A percentile compares a stretch with the other conserved stretches of the same genome.
Evolutionary conservation across 2,113 vertebrate species (phyloP).

Genomic region (Meles meles): DNA sequence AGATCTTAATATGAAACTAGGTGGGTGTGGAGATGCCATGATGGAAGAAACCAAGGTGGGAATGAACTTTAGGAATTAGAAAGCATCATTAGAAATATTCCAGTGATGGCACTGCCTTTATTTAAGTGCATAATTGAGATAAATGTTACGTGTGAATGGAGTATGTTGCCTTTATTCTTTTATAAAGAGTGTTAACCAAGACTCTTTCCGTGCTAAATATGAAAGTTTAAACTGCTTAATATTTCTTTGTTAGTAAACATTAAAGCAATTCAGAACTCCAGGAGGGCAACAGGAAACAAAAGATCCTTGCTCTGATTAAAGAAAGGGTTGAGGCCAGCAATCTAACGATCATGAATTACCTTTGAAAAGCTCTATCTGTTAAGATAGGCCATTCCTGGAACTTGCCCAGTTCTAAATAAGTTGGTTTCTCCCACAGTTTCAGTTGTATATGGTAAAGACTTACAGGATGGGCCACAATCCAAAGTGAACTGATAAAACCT

Average conservation of each 20-base stretch:
- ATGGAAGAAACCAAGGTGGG: not conserved
- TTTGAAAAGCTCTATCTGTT: not conserved
- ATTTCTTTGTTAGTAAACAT: not conserved
- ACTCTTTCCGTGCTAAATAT: not conserved
- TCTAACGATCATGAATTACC: not conserved
- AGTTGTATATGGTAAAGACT: not conserved
- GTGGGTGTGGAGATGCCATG: not conserved
- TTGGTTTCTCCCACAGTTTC: not conserved
- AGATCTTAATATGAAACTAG: not conserved
- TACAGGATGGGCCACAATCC: not conserved
- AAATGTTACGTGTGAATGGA: fast-evolving
- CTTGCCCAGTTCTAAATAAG: not conserved
- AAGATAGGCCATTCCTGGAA: not conserved
- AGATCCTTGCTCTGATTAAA: not conserved
- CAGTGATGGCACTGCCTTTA: not conserved
- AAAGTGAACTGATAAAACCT: not conserved
- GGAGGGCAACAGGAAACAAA: not conserved
- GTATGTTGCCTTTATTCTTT: not conserved
- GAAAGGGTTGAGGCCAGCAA: not conserved
- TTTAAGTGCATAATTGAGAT: not conserved
- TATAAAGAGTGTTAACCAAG: not conserved
- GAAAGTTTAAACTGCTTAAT: not conserved
- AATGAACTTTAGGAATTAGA: not conserved
- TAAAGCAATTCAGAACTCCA: not conserved
- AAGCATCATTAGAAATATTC: not conserved